Conservation (phyloP, 2,113 vertebrate genomes). For the Electrona antarctica region DNA sequence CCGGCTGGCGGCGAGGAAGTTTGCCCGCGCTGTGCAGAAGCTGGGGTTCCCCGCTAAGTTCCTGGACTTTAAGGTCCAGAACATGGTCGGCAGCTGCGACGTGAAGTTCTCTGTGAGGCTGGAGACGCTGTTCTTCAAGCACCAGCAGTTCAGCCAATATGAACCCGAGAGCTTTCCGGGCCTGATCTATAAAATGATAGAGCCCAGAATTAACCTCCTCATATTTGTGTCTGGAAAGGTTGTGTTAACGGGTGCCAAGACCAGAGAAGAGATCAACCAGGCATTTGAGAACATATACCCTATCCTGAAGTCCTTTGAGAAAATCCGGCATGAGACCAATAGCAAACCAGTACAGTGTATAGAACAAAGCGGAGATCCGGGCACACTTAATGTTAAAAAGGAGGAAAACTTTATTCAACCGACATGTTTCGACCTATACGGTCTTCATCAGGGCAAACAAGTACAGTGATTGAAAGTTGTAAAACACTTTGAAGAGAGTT, state of each 20-base stretch:
- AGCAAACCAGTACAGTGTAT: no score
- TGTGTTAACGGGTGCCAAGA: conserved; percentile 98
- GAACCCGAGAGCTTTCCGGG: conserved; percentile 98
- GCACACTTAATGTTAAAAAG: no score
- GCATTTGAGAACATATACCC: conserved; percentile 99
- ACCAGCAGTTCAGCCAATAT: conserved; percentile 98
- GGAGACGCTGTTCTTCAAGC: conserved; percentile 94
- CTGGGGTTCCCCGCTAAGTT: conserved; percentile 98
- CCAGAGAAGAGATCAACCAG: conserved; percentile 97
- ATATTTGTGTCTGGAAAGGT: conserved; percentile 99
- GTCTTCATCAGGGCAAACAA: no score
- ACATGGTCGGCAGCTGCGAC: conserved; percentile 99
- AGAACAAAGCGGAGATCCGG: no score
- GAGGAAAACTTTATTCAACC: no score
- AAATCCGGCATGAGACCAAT: conserved; percentile 71
- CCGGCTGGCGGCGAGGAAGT: conserved; percentile 94
- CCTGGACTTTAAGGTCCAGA: conserved; percentile 99
- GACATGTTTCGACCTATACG: no score
- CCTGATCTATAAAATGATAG: conserved; percentile 99
- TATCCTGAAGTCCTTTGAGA: conserved; percentile 97
- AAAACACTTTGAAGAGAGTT: no score
- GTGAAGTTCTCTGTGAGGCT: conserved; percentile 97
- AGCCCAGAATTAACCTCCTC: conserved; percentile 96
- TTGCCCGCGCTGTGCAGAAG: conserved; percentile 97
- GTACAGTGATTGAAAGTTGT: no score